These are phyloP conservation scores for Psilanteris sp. DNA, from an alignment of 1,140 invertebrate species.

Conservation along the genomic window DNA sequence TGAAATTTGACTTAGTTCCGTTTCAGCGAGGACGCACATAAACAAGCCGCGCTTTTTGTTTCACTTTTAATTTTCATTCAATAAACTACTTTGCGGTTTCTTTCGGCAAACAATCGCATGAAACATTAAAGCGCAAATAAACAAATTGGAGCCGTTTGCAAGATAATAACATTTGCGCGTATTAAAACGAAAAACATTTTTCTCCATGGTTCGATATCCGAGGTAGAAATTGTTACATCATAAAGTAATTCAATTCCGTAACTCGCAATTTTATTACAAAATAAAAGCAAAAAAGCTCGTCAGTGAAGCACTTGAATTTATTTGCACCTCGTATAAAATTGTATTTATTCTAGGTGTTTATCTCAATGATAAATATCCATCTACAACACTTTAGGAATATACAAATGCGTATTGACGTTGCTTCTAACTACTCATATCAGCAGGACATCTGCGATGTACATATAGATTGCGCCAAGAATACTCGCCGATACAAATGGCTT, in stretches of 20 bases:
- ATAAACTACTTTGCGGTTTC: background rate
- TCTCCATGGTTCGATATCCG: conserved; percentile 25
- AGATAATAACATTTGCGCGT: conserved; percentile 37
- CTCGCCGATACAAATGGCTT: conserved; percentile 39
- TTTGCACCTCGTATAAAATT: conserved; percentile 62
- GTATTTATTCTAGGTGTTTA: conserved; percentile 63
- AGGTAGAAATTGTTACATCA: conserved; percentile 50
- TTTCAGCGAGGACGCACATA: background rate
- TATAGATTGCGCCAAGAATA: conserved; percentile 50
- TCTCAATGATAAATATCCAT: conserved; percentile 60
- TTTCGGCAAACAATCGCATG: background rate
- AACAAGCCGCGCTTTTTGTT: no score
- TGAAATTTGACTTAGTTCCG: conserved; percentile 11
- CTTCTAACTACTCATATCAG: conserved; percentile 55
- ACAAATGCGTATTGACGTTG: conserved; percentile 58
- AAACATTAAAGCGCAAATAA: conserved; percentile 12
- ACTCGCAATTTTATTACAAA: conserved; percentile 52
- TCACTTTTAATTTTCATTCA: conserved; percentile 1
- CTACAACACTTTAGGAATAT: conserved; percentile 59
- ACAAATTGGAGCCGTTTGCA: conserved; percentile 13
- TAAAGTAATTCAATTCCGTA: conserved; percentile 57
- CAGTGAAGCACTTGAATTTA: conserved; percentile 56
- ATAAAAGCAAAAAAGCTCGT: conserved; percentile 57
- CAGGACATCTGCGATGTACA: conserved; percentile 52
- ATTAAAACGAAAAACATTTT: conserved; percentile 40